Conservation (phyloP, 2,113 vertebrate species). For the Mionectes macconnelli region DNA sequence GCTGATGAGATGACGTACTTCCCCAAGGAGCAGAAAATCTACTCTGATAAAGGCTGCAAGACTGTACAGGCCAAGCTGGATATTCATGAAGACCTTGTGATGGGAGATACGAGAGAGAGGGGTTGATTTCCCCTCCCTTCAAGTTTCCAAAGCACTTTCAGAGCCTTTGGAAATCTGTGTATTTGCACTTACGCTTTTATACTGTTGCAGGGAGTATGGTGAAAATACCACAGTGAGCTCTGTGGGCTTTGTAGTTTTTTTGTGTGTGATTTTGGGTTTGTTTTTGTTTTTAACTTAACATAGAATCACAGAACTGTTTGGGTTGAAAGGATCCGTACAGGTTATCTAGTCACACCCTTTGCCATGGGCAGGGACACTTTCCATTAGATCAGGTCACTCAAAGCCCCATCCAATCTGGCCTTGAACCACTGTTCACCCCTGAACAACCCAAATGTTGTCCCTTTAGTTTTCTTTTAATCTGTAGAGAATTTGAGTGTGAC, state of each 20-base stretch:
- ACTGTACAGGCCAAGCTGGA: constrained; percentile 85
- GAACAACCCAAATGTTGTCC: not conserved
- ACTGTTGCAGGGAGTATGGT: not conserved
- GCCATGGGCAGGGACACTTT: not conserved
- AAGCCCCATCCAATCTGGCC: not conserved
- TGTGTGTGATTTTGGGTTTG: not conserved
- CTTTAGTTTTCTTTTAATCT: not conserved
- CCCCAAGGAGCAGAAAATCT: constrained; percentile 85
- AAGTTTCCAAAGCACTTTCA: not conserved
- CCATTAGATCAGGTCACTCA: not conserved
- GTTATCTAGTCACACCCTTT: not conserved
- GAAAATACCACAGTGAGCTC: not conserved
- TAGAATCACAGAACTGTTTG: not conserved
- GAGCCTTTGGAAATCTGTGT: not conserved
- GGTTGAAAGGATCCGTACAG: not conserved
- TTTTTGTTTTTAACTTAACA: not conserved
- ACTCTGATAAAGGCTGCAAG: constrained; percentile 93
- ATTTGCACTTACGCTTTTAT: constrained; percentile 45
- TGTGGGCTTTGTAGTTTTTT: not conserved
- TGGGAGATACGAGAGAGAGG: not conserved
- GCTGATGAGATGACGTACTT: constrained; percentile 85
- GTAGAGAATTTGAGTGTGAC: not conserved
- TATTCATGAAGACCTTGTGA: constrained; percentile 68
- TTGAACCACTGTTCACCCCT: not conserved
- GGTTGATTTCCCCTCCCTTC: not conserved